Evolutionary conservation across 1,140 invertebrate species (phyloP), one percentile per base, ranked within the genome.

Genomic region (Drosophila takahashii): DNA sequence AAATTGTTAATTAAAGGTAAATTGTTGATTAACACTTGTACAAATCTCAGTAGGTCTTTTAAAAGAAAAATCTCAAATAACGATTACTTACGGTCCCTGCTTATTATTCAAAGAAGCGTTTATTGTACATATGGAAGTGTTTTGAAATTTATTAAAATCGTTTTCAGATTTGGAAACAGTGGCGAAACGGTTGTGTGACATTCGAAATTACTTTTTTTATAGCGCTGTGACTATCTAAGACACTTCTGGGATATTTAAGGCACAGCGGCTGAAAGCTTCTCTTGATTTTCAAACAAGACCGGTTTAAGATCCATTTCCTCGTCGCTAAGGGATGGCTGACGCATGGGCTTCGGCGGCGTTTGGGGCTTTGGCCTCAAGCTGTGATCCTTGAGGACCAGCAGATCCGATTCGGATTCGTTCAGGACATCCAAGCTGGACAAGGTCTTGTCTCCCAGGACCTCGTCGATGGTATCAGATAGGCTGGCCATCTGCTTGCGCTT

Each of bases 301-400:
- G 16, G 9, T 26, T 37, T 34, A 0, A 16, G 7, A 16, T 61
- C 56, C 8, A 39, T 22, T 10, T 50, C 22, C 26, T 52, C 11
- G 42, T 26, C 11, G 13, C 3, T 2, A 4, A 6, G 34, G 2
- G 26, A 10, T 8, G 36, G 9, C 13, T 5, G 5, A 7, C 56
- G 59, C 18, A 26, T 42, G 32, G 64, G 64, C 18, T 67, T 67
- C 6, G 64, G 64, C 27, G 61, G 9, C 9, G 18, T 34, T 42
- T 34, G 9, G 6, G 64, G 36, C 9, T 42, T 64, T 5, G 34
- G 16, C 4, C 9, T 18, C 2, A n/a, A 6, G n/a, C 34, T 42
- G 15, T 32, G 8, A 1, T 64, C 29, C n/a, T 18, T 54, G 3
- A 18, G 13, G 2, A 44, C 13, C 4, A 44, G 10, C 4, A 51